A percentile compares a stretch with the other conserved stretches of the same genome.
Conservation (phyloP, 2,113 vertebrate species). For the Ictidomys tridecemlineatus region DNA sequence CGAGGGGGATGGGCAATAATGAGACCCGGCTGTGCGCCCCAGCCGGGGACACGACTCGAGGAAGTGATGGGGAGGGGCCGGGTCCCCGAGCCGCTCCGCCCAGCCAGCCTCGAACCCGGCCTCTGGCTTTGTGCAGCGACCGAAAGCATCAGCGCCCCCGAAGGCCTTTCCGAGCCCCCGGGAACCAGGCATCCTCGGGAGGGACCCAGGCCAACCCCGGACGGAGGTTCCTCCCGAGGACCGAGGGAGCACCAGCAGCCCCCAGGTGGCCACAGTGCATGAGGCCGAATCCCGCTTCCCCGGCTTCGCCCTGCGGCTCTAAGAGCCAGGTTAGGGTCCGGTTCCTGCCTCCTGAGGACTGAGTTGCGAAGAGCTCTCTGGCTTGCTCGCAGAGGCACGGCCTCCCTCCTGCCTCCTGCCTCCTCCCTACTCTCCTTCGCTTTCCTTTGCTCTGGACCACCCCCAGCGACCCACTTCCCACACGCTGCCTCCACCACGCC, state of each 20-base stretch:
- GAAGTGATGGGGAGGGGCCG: background rate
- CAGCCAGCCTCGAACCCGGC: background rate
- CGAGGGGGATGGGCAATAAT: constrained; percentile 46
- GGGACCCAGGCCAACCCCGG: background rate
- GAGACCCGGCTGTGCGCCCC: constrained; percentile 60
- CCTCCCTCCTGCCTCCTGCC: background rate
- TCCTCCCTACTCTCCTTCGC: background rate
- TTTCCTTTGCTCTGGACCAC: no score
- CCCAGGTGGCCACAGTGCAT: background rate
- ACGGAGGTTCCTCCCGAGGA: background rate
- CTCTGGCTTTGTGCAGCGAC: background rate
- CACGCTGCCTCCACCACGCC: background rate
- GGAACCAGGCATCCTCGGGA: background rate
- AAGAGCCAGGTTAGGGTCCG: background rate
- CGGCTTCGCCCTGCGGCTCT: background rate
- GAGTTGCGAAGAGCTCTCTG: background rate
- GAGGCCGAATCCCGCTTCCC: background rate
- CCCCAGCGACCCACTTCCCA: background rate
- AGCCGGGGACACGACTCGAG: background rate
- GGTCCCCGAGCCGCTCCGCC: background rate
- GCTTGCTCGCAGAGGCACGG: no score
- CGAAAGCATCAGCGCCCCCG: background rate
- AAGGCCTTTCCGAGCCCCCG: background rate
- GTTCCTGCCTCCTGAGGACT: background rate
- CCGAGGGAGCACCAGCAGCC: accelerated